These are phyloP conservation scores for Apogon talboti DNA, from an alignment of 2,797 vertebrate genomes.

Conservation along the genomic window DNA sequence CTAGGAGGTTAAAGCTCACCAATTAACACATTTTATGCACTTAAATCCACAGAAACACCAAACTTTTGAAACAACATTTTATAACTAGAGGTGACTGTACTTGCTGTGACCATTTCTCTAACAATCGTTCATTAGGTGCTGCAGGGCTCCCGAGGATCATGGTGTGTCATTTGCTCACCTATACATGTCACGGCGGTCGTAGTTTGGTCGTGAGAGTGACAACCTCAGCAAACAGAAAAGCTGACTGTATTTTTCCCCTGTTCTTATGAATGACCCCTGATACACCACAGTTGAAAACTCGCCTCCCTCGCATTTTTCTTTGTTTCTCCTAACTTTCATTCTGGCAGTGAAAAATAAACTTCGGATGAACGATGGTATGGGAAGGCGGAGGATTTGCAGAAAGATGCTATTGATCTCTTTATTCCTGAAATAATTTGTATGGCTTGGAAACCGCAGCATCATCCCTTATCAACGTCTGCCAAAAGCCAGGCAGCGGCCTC, in stretches of 20 bases:
- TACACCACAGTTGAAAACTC: slow-evolving; percentile 36
- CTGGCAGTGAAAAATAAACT: slow-evolving; percentile 61
- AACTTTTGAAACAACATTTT: too few species aligned
- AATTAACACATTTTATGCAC: too few species aligned
- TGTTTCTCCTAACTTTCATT: slow-evolving; percentile 57
- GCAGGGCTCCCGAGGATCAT: background rate
- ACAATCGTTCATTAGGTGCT: too few species aligned
- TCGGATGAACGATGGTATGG: slow-evolving; percentile 59
- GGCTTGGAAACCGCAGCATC: slow-evolving; percentile 68
- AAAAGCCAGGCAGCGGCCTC: slow-evolving; percentile 69
- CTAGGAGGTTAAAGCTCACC: too few species aligned
- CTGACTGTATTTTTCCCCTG: slow-evolving; percentile 26
- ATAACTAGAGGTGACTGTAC: too few species aligned
- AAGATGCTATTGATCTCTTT: slow-evolving; percentile 81
- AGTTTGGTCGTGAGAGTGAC: slow-evolving; percentile 33
- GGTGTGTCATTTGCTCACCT: background rate
- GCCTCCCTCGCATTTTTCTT: slow-evolving; percentile 49
- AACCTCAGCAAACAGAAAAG: slow-evolving; percentile 43
- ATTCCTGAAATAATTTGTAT: slow-evolving; percentile 80
- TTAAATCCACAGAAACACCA: too few species aligned
- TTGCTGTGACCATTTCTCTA: too few species aligned
- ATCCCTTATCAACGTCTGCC: slow-evolving; percentile 78
- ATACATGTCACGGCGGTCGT: background rate
- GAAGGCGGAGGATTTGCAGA: slow-evolving; percentile 67
- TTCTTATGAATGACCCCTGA: slow-evolving; percentile 42